Conservation (phyloP, 2,888 invertebrate species). For the Lymantria monacha region DNA sequence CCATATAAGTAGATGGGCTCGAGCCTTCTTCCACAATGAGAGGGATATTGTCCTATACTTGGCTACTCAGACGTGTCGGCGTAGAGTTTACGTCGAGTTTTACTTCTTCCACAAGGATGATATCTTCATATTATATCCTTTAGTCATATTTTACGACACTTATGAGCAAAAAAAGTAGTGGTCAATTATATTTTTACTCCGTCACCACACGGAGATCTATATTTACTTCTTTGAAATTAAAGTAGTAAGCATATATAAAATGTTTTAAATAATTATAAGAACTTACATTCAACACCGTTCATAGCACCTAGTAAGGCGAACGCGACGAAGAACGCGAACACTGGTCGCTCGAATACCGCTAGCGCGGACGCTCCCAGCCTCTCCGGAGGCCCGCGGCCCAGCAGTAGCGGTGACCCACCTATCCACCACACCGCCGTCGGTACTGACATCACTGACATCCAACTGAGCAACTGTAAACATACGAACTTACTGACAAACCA, state of each 20-base stretch:
- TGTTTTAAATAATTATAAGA: neutral
- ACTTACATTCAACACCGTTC: conserved; percentile 60
- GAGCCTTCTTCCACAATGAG: too few species aligned
- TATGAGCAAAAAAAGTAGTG: neutral
- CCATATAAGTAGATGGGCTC: too few species aligned
- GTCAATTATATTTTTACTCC: neutral
- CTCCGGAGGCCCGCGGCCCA: conserved; percentile 45
- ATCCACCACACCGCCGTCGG: conserved; percentile 59
- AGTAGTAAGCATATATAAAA: too few species aligned
- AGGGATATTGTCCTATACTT: too few species aligned
- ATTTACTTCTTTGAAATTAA: too few species aligned
- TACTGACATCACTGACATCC: conserved; percentile 48
- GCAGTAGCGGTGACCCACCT: conserved; percentile 49
- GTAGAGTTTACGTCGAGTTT: too few species aligned
- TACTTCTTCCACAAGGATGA: too few species aligned
- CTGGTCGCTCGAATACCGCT: conserved; percentile 63
- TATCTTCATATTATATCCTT: too few species aligned
- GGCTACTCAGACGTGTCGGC: too few species aligned
- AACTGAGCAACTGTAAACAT: conserved; percentile 54
- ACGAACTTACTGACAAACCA: neutral
- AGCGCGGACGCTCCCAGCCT: conserved; percentile 53
- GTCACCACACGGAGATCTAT: neutral
- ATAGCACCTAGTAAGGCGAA: conserved; percentile 63
- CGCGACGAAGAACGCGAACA: conserved; percentile 57
- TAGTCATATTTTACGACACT: too few species aligned